These are phyloP conservation scores for Clavelina lepadiformis DNA, from an alignment of 23 tunicate species.

Conservation along the genomic window DNA sequence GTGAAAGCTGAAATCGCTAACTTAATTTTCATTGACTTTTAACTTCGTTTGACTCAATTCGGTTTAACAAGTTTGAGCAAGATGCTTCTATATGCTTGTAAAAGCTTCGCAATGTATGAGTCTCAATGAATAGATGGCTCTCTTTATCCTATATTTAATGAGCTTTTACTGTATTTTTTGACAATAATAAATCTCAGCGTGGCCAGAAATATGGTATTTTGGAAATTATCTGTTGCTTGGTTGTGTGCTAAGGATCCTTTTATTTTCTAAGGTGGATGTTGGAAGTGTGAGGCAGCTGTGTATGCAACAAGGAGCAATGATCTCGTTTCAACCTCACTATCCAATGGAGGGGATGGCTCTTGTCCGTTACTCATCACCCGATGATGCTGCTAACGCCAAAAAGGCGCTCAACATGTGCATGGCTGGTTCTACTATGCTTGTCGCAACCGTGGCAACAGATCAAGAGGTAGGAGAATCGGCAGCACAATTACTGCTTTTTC, in stretches of 20 bases:
- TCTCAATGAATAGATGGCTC: too few relatives aligned
- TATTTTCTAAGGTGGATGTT: constrained; percentile 50
- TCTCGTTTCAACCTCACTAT: constrained; percentile 49
- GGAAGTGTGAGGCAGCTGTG: constrained; percentile 47
- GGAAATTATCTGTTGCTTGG: too few relatives aligned
- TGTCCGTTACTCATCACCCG: constrained; percentile 53
- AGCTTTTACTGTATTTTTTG: too few relatives aligned
- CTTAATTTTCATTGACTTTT: too few relatives aligned
- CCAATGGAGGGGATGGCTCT: constrained; percentile 77
- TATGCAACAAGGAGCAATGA: constrained; percentile 56
- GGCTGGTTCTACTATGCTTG: constrained; percentile 74
- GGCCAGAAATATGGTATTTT: neutral
- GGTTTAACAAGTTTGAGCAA: too few relatives aligned
- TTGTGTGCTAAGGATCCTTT: neutral
- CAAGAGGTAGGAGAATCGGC: constrained; percentile 59
- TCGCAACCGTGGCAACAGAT: constrained; percentile 74
- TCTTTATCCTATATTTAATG: too few relatives aligned
- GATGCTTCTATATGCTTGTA: too few relatives aligned
- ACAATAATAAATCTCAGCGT: too few relatives aligned
- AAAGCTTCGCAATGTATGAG: too few relatives aligned
- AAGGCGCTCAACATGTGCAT: constrained; percentile 64
- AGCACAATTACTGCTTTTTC: too few relatives aligned
- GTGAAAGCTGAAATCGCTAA: too few relatives aligned
- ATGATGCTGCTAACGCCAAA: constrained; percentile 68
- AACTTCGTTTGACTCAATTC: too few relatives aligned